A percentile compares a stretch with the other conserved stretches of the same genome.
phyloP scores from a whole-genome alignment of 2,888 invertebrate species.

The Scaeva pyrastri region DNA sequence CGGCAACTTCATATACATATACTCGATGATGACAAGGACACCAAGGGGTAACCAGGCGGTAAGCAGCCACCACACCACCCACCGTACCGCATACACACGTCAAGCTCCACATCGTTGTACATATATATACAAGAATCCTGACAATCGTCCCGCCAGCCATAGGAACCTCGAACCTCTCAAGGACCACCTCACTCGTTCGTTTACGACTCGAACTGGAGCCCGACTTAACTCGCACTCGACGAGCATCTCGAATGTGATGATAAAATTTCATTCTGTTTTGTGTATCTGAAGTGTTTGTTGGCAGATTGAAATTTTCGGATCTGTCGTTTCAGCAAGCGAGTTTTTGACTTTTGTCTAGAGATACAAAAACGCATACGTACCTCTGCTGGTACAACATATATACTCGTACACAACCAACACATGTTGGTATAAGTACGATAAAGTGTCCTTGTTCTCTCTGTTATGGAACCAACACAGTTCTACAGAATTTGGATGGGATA shows the following conservation, averaged over 20 bases:
- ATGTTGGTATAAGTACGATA: not conserved
- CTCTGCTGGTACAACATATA: not conserved
- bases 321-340: slow-evolving; percentile 66
- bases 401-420: no score
- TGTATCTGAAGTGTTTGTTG: slow-evolving; percentile 66
- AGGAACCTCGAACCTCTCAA: not conserved
- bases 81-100: slow-evolving; percentile 9
- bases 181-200: slow-evolving; percentile 65
- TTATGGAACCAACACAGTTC: not conserved
- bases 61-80: slow-evolving; percentile 9
- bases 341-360: slow-evolving; percentile 68
- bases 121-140: no score
- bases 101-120: not conserved
- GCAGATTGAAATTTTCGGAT: slow-evolving; percentile 74
- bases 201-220: slow-evolving; percentile 43
- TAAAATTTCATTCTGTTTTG: slow-evolving; percentile 73
- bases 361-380: slow-evolving; percentile 51
- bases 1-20: no score
- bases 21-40: slow-evolving; percentile 32
- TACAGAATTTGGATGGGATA: not conserved
- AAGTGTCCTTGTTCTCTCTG: slow-evolving; percentile 38
- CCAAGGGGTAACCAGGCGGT: slow-evolving; percentile 21
- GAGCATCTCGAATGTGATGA: slow-evolving; percentile 63
- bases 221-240: slow-evolving; percentile 26
- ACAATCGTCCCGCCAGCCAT: not conserved